These are phyloP conservation scores for Drosophila neocordata DNA, from an alignment of 1,140 invertebrate genomes.

Conservation along the genomic window DNA sequence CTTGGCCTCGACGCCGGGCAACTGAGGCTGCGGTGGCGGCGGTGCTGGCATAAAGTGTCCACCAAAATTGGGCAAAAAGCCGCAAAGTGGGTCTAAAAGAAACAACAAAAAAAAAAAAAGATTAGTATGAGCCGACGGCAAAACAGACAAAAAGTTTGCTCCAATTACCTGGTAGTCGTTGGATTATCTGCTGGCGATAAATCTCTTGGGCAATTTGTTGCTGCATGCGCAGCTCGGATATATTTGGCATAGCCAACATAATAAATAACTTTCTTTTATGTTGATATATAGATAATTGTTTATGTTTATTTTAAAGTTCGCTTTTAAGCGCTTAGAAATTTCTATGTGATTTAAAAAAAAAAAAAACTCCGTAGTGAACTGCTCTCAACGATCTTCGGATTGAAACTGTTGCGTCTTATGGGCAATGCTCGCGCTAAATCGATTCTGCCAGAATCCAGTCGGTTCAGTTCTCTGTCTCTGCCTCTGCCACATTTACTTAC, in stretches of 20 bases:
- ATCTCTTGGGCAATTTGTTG: slow-evolving; percentile 82
- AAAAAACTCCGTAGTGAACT: slow-evolving; percentile 39
- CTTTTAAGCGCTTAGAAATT: neutral
- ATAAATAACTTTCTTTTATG: neutral
- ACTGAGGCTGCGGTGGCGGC: slow-evolving; percentile 58
- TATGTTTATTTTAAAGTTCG: neutral
- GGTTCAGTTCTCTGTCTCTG: slow-evolving; percentile 31
- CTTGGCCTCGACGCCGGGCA: slow-evolving; percentile 83
- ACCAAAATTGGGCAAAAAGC: slow-evolving; percentile 62
- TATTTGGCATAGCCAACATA: slow-evolving; percentile 76
- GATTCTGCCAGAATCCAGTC: slow-evolving; percentile 67
- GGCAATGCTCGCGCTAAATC: slow-evolving; percentile 38
- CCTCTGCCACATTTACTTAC: slow-evolving; percentile 20
- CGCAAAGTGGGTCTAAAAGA: slow-evolving; percentile 75
- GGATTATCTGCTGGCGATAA: slow-evolving; percentile 82
- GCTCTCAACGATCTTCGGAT: slow-evolving; percentile 58
- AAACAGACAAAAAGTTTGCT: slow-evolving; percentile 5
- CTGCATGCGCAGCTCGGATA: slow-evolving; percentile 78
- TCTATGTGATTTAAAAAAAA: neutral
- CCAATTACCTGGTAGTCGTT: slow-evolving; percentile 78
- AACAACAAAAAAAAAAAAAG: neutral
- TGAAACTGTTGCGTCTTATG: slow-evolving; percentile 59
- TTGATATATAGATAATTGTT: neutral
- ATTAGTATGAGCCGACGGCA: slow-evolving; percentile 54
- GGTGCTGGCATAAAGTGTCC: slow-evolving; percentile 56